Evolutionary conservation across 2,888 invertebrate genomes (phyloP).

Genomic region (Parnassius glacialis): DNA sequence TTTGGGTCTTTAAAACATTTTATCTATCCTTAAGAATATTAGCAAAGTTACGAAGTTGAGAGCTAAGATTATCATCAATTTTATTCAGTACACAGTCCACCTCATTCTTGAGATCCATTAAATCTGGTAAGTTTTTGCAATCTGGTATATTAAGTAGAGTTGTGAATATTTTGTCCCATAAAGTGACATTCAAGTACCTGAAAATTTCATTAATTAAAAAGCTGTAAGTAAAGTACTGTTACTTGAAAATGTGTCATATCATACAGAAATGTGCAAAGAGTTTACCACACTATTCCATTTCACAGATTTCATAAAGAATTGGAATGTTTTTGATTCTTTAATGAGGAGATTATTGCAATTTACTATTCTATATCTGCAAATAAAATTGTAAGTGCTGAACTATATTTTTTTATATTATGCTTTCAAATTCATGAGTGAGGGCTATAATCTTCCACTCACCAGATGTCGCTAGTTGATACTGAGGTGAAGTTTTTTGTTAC

Average conservation of each 20-base stretch:
- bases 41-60: conserved; percentile 71
- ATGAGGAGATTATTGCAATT: too few relatives aligned
- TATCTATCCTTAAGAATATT: conserved; percentile 80
- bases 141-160: conserved; percentile 90
- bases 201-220: conserved; percentile 33
- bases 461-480: too few relatives aligned
- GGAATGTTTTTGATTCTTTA: not conserved
- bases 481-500: too few relatives aligned
- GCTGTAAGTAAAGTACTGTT: not conserved
- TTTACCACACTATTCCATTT: too few relatives aligned
- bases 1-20: conserved; percentile 50
- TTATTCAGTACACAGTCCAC: conserved; percentile 63
- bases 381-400: not conserved
- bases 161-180: conserved; percentile 91
- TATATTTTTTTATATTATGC: too few relatives aligned
- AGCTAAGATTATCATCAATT: conserved; percentile 57
- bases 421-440: too few relatives aligned
- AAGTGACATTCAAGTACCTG: conserved; percentile 85
- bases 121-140: conserved; percentile 87
- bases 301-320: too few relatives aligned
- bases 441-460: too few relatives aligned
- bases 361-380: not conserved
- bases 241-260: too few relatives aligned
- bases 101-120: conserved; percentile 80
- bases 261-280: not conserved